Percentiles rank a stretch among this genome's conserved stretches.
These are phyloP conservation scores for Chaetorhynchus papuensis DNA, from an alignment of 2,113 vertebrate species.

Conservation along the genomic window DNA sequence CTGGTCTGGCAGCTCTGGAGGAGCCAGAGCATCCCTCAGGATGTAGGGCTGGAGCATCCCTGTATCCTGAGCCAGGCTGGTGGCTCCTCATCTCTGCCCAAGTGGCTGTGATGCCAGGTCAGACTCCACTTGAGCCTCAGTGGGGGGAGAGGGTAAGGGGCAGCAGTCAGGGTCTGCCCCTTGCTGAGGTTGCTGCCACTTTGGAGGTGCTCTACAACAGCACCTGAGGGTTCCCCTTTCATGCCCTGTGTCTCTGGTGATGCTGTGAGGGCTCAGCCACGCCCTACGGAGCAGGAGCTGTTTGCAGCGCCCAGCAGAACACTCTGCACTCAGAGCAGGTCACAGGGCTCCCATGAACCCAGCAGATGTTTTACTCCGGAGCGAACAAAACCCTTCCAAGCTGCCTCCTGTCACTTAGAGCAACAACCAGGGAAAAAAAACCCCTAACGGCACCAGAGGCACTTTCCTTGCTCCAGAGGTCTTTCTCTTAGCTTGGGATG, in stretches of 20 bases:
- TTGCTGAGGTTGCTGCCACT: neutral
- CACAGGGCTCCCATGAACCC: conserved; percentile 40
- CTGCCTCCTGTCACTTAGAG: neutral
- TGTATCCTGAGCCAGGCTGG: neutral
- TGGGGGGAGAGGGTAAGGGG: neutral
- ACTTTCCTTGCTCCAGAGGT: neutral
- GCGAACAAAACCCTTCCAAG: neutral
- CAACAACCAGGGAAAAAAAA: neutral
- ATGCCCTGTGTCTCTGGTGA: rapidly evolving
- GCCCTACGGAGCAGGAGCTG: neutral
- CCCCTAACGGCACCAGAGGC: neutral
- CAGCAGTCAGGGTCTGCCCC: neutral
- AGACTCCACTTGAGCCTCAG: neutral
- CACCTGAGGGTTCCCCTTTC: neutral
- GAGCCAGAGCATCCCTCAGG: neutral
- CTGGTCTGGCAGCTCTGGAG: neutral
- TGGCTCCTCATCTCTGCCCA: neutral
- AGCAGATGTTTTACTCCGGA: conserved; percentile 18
- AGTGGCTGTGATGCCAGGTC: neutral
- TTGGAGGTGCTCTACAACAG: neutral
- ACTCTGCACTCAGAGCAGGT: neutral
- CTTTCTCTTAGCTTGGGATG: neutral
- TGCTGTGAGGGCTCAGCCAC: neutral
- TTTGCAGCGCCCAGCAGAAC: neutral
- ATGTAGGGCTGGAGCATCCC: neutral